These are phyloP conservation scores for Spodoptera exigua DNA, from an alignment of 2,888 invertebrate genomes.

Conservation along the genomic window DNA sequence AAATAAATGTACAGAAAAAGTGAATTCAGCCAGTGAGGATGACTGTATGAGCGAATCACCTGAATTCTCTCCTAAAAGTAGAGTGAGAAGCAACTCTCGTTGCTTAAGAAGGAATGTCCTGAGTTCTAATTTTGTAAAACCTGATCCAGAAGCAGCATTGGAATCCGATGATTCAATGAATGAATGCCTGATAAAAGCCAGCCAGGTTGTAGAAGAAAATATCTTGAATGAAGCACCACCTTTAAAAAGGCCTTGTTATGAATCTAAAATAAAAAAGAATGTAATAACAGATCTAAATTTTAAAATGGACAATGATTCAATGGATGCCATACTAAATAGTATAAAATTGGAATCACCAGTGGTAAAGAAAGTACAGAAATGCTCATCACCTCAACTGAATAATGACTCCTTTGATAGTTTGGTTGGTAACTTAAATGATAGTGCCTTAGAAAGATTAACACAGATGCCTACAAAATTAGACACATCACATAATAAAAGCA, in stretches of 20 bases:
- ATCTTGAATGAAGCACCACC: conserved; percentile 66
- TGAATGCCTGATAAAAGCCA: conserved; percentile 84
- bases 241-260: conserved; percentile 67
- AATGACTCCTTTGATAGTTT: conserved; percentile 87
- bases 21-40: conserved; percentile 78
- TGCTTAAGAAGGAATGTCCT: conserved; percentile 82
- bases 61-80: conserved; percentile 79
- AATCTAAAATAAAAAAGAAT: conserved; percentile 53
- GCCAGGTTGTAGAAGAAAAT: conserved; percentile 84
- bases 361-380: conserved; percentile 69
- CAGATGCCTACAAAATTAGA: conserved; percentile 75
- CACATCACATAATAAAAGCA: conserved; percentile 50
- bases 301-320: conserved; percentile 79
- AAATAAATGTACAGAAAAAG: conserved; percentile 59
- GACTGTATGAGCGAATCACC: conserved; percentile 79
- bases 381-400: conserved; percentile 71
- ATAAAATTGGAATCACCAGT: conserved; percentile 79
- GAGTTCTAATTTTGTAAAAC: conserved; percentile 80
- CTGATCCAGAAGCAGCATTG: conserved; percentile 77
- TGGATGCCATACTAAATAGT: conserved; percentile 80
- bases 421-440: conserved; percentile 83
- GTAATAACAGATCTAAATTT: conserved; percentile 61
- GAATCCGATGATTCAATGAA: conserved; percentile 88
- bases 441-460: conserved; percentile 79
- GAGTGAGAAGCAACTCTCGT: conserved; percentile 68